phyloP scores from a whole-genome alignment of 2,888 invertebrate genomes.

The Rhogogaster chlorosoma region DNA sequence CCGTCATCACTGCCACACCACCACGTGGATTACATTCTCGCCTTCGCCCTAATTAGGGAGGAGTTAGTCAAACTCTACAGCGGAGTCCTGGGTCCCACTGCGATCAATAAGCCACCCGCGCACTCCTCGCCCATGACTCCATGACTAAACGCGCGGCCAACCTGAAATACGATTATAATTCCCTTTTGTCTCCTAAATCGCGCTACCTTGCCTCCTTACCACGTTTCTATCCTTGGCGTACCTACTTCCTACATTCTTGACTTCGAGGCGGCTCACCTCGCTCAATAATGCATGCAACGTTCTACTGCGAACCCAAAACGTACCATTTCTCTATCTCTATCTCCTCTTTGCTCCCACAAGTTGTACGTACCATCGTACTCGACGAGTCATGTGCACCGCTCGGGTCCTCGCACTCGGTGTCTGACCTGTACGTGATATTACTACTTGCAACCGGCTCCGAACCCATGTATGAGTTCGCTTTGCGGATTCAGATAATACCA shows the following conservation, averaged over 20 bases:
- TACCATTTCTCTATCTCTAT: slow-evolving; percentile 3
- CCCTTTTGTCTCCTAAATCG: slow-evolving; percentile 65
- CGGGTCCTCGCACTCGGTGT: neutral
- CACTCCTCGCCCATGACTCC: slow-evolving; percentile 44
- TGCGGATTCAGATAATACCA: slow-evolving; percentile 63
- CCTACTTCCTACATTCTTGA: slow-evolving; percentile 55
- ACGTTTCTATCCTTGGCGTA: slow-evolving; percentile 55
- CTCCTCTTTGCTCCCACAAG: neutral
- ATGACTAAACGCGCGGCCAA: slow-evolving; percentile 51
- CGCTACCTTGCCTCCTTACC: slow-evolving; percentile 53
- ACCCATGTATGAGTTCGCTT: slow-evolving; percentile 61
- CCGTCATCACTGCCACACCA: slow-evolving; percentile 26
- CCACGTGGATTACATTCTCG: slow-evolving; percentile 47
- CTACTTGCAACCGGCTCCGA: slow-evolving; percentile 53
- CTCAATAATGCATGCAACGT: slow-evolving; percentile 66
- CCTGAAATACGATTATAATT: slow-evolving; percentile 70
- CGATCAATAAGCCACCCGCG: slow-evolving; percentile 41
- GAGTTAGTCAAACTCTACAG: slow-evolving; percentile 57
- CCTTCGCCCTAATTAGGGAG: slow-evolving; percentile 55
- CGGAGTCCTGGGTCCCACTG: slow-evolving; percentile 10
- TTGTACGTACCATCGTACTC: neutral
- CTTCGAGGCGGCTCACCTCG: slow-evolving; percentile 53
- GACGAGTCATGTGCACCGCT: neutral
- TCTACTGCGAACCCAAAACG: slow-evolving; percentile 52
- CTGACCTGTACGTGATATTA: slow-evolving; percentile 58